Conservation (phyloP, 2,888 invertebrate genomes). For the Pseudococcus viburni region DNA sequence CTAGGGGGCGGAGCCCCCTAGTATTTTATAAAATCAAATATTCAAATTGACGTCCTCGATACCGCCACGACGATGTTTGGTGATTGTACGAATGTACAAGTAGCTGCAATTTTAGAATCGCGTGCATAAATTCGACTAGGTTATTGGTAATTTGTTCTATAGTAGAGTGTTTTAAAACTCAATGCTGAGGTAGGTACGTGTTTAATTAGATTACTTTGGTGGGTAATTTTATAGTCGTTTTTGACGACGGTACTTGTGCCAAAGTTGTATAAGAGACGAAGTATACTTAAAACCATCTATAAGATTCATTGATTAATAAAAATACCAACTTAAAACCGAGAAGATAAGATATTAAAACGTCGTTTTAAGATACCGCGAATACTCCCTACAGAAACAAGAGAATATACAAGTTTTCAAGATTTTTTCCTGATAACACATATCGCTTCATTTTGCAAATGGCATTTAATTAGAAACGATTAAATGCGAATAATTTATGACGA, state of each 20-base stretch:
- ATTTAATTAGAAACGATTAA: slow-evolving; percentile 1
- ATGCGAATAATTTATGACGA: not conserved
- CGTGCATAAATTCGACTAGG: not conserved
- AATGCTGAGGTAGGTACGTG: not conserved
- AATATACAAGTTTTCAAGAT: slow-evolving; percentile 11
- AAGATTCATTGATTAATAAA: slow-evolving; percentile 47
- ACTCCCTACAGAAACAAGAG: not conserved
- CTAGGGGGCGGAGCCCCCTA: no score
- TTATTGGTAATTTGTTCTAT: not conserved
- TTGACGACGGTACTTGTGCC: slow-evolving; percentile 26
- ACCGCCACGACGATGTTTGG: not conserved
- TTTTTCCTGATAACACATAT: slow-evolving; percentile 4
- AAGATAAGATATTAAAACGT: slow-evolving; percentile 36
- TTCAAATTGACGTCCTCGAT: not conserved
- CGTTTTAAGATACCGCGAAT: not conserved
- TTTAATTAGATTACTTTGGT: slow-evolving; percentile 10
- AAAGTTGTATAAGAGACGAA: slow-evolving; percentile 21
- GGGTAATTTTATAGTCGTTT: slow-evolving; percentile 9
- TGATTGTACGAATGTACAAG: not conserved
- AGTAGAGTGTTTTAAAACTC: not conserved
- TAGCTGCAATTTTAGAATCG: slow-evolving; percentile 1
- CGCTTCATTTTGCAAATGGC: not conserved
- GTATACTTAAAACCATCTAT: slow-evolving; percentile 26
- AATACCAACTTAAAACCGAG: slow-evolving; percentile 17
- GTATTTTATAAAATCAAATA: slow-evolving; percentile 31